Evolutionary conservation across 2,888 invertebrate genomes (phyloP).

Genomic region (Apamea crenata): DNA sequence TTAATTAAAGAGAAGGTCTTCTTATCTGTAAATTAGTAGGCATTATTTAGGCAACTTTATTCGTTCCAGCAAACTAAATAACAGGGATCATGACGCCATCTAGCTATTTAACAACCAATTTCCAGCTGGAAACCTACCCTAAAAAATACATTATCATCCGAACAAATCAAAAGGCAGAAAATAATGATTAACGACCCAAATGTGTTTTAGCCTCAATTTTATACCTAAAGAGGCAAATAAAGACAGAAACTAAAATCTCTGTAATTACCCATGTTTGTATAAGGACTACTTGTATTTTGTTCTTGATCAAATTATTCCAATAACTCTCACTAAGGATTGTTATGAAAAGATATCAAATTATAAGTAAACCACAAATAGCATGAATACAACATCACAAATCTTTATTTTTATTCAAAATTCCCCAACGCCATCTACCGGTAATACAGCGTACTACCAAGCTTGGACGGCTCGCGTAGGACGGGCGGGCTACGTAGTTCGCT

Average conservation of each 20-base stretch:
- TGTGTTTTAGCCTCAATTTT: too few relatives aligned
- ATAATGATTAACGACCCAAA: too few relatives aligned
- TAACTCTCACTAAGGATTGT: not conserved
- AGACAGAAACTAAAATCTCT: not conserved
- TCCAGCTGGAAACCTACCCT: too few relatives aligned
- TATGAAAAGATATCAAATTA: not conserved
- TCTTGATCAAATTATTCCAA: not conserved
- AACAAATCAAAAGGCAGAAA: too few relatives aligned
- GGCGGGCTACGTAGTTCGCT: slow-evolving; percentile 56
- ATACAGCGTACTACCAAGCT: slow-evolving; percentile 23
- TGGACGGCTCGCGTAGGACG: slow-evolving; percentile 43
- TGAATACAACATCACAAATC: not conserved
- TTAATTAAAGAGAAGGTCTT: too few relatives aligned
- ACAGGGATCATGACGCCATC: too few relatives aligned
- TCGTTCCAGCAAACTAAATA: too few relatives aligned
- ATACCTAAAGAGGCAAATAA: not conserved
- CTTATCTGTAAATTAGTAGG: too few relatives aligned
- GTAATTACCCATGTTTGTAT: not conserved
- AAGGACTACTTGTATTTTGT: not conserved
- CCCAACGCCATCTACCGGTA: slow-evolving; percentile 72
- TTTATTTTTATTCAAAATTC: slow-evolving; percentile 21
- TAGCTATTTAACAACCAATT: too few relatives aligned
- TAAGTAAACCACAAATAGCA: not conserved
- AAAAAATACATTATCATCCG: too few relatives aligned
- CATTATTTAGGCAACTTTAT: too few relatives aligned